These are phyloP conservation scores for Charanyca ferruginea DNA, from an alignment of 2,888 invertebrate species.

Conservation along the genomic window DNA sequence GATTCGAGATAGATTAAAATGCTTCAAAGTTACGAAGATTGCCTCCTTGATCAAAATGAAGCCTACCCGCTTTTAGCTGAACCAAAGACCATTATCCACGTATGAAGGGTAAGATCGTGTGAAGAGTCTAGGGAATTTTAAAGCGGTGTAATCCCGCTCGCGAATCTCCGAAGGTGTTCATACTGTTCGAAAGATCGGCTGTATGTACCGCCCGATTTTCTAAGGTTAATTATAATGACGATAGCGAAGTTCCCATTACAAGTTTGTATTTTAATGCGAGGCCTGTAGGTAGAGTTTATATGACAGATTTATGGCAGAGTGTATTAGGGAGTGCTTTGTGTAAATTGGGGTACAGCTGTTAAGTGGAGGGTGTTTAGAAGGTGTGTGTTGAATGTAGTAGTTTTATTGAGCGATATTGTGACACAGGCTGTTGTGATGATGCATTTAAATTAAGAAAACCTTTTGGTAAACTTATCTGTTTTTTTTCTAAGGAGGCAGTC, in stretches of 20 bases:
- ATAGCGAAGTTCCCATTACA: slow-evolving; percentile 27
- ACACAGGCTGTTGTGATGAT: background rate
- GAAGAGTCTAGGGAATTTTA: slow-evolving; percentile 72
- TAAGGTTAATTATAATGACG: slow-evolving; percentile 49
- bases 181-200: slow-evolving; percentile 40
- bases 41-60: background rate
- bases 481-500: too few species aligned
- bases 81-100: slow-evolving; percentile 44
- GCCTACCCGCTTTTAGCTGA: slow-evolving; percentile 32
- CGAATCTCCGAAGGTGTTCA: slow-evolving; percentile 54
- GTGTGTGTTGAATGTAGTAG: slow-evolving; percentile 5
- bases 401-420: slow-evolving; percentile 29
- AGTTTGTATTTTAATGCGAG: slow-evolving; percentile 32
- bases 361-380: slow-evolving; percentile 11
- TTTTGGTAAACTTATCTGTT: too few species aligned
- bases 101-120: slow-evolving; percentile 66
- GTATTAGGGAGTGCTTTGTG: slow-evolving; percentile 34
- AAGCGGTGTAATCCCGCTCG: slow-evolving; percentile 67
- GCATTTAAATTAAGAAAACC: background rate
- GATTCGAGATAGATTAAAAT: too few species aligned
- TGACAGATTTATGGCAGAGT: slow-evolving; percentile 37
- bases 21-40: background rate
- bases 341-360: slow-evolving; percentile 34
- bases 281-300: slow-evolving; percentile 39
- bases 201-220: slow-evolving; percentile 27